Conservation (phyloP, 2,888 invertebrate genomes). For the Eudasyphora cyanicolor region DNA sequence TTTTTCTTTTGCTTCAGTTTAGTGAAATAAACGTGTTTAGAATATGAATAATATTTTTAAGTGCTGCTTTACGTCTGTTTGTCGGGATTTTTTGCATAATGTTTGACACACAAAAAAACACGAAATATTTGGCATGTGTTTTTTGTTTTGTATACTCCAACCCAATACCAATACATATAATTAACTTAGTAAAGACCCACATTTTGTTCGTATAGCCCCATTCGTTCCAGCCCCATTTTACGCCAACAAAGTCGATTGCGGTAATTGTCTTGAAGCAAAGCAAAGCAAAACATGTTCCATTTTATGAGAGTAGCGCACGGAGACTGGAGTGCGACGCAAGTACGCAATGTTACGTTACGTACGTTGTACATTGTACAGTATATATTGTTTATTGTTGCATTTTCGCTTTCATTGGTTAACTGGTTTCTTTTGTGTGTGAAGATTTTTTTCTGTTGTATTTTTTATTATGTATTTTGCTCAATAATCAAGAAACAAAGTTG, state of each 20-base stretch:
- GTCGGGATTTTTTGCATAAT: background rate
- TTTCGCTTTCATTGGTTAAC: slow-evolving; percentile 54
- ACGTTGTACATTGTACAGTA: too few relatives aligned
- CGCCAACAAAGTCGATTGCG: background rate
- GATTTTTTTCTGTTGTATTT: background rate
- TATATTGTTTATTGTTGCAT: background rate
- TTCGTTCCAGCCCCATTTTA: background rate
- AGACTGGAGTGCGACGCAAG: too few relatives aligned
- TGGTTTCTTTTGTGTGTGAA: slow-evolving; percentile 31
- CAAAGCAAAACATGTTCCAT: background rate
- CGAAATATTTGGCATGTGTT: background rate
- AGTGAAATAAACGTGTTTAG: slow-evolving; percentile 48
- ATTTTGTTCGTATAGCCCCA: background rate
- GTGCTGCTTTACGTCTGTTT: background rate
- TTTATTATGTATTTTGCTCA: background rate
- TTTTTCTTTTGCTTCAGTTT: background rate
- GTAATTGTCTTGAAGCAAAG: background rate
- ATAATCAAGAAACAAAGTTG: slow-evolving; percentile 24
- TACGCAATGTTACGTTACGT: background rate
- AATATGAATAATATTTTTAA: slow-evolving; percentile 38
- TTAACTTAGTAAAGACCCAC: background rate
- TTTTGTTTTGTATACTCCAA: too few relatives aligned
- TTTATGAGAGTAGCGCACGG: background rate
- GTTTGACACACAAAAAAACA: slow-evolving; percentile 14
- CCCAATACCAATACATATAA: background rate